Evolutionary conservation across 1,140 invertebrate species (phyloP), one percentile per base, ranked within the genome.

Genomic region (Panonychus citri): DNA sequence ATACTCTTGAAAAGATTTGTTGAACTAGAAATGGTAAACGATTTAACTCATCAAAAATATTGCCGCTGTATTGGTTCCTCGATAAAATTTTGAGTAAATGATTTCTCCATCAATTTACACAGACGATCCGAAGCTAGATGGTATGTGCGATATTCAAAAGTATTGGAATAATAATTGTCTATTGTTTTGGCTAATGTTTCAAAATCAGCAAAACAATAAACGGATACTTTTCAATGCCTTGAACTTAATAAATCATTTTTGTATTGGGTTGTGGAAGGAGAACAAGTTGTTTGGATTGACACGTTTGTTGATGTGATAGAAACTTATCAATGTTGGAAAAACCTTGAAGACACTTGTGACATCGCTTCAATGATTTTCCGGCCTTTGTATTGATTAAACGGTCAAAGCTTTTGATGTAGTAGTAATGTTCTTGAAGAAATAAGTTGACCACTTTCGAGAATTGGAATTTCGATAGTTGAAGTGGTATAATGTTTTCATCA

Each of bases 1-100:
- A 72, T 72, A 1, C 67, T 69, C 66, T 72, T 46, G 13, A 1
- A 46, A 1, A 19, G 10, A n/a, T 19, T 46, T 46, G n/a, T 15
- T 46, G n/a, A 46, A 24, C 10, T n/a, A 24, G 24, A 8, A 3
- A n/a, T 46, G 8, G 42, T 46, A 24, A 8, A 21, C 15, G 2
- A n/a, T 8, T 12, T 8, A 46, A n/a, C 10, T n/a, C n/a, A 5
- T 46, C n/a, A n/a, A 46, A 3, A 46, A 46, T n/a, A 21, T 24
- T 46, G 15, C 42, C 1, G 15, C 42, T 8, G 42, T 5, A 46
- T 46, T 46, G 2, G 1, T 3, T 19, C 4, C 3, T 46, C n/a
- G 15, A 2, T 19, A 21, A 2, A n/a, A 3, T 5, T 46, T 24
- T 46, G 15, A 1, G 5, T 46, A 19, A 2, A 46, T 46, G 5